Evolutionary conservation across 2,888 invertebrate genomes (phyloP), one percentile per base, ranked within the genome.

Genomic region (Ischnura elegans): DNA sequence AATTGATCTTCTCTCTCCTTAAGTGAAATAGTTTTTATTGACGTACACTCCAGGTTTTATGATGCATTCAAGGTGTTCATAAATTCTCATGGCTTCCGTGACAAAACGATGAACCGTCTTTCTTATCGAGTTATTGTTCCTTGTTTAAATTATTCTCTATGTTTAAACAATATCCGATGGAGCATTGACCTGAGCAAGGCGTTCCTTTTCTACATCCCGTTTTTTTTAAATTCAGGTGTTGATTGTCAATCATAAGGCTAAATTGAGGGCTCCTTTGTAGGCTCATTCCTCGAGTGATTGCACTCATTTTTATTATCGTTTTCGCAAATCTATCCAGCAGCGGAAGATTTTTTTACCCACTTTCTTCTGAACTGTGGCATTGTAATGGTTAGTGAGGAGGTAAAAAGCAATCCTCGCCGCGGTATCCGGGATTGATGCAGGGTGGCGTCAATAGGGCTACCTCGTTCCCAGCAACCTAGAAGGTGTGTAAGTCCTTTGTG

Each of bases 401-500:
- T 36, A 76, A 76, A 76, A 76, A n/a, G n/a, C n/a, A n/a, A 76
- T 36, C 13, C 36, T 13, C 13, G 13, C 36, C 76, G 76, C 25
- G 76, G 2, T 29, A 76, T 76, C 76, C 76, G 10, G 10, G 76
- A 76, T 36, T 76, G 61, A 61, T 61, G 61, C 61, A 2, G 76
- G 8, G 29, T 29, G 29, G 29, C 36, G 76, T 36, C 76, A 76
- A 36, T 76, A 16, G 76, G 76, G 16, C 76, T 76, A 0, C 25
- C 29, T 36, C 76, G 36, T 76, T 36, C 93, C n/a, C 10, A 47
- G 93, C 66, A 43, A 36, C 51, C 43, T n/a, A n/a, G 90, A 93
- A 93, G 90, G 90, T 87, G 84, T 87, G 19, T 5, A 76, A 76
- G 76, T 87, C 93, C n/a, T 87, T 87, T 66, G 93, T 66, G 85